phyloP scores from a whole-genome alignment of 35 echinoderm and acorn worm genomes.

The Apostichopus japonicus region DNA sequence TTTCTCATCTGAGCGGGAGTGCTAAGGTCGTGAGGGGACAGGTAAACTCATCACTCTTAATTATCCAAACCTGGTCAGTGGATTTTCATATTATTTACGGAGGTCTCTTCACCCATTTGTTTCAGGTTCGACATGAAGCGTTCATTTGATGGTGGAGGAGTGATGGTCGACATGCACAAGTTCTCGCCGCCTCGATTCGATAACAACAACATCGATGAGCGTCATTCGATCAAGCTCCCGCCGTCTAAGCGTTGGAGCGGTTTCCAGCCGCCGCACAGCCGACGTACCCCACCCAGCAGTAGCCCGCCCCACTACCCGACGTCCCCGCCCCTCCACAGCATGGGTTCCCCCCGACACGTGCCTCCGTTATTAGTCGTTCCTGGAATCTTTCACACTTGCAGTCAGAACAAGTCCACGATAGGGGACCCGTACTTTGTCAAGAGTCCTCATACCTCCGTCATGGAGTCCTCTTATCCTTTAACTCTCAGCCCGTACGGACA shows the following conservation, averaged over 20 bases:
- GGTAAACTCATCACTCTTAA: too few species aligned
- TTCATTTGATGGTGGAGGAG: conserved; percentile 50
- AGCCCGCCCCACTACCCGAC: conserved; percentile 40
- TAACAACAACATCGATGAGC: conserved; percentile 82
- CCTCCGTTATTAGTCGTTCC: conserved; percentile 88
- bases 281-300: conserved; percentile 24
- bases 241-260: conserved; percentile 96
- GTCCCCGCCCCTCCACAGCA: conserved; percentile 36
- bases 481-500: conserved; percentile 75
- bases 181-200: conserved; percentile 50
- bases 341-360: conserved; percentile 57
- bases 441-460: conserved; percentile 61
- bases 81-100: too few species aligned
- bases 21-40: too few species aligned
- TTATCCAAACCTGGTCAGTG: too few species aligned
- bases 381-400: conserved; percentile 70
- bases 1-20: too few species aligned
- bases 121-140: conserved; percentile 57
- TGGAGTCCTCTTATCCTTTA: conserved; percentile 71
- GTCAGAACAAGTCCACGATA: conserved; percentile 20
- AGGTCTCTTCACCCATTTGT: background rate
- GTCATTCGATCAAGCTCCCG: conserved; percentile 79
- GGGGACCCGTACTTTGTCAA: conserved; percentile 75
- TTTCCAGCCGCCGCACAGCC: conserved; percentile 42
- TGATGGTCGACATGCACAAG: conserved; percentile 48